phyloP scores from a whole-genome alignment of 1,140 invertebrate species.

The Schlechtendalia chinensis region DNA sequence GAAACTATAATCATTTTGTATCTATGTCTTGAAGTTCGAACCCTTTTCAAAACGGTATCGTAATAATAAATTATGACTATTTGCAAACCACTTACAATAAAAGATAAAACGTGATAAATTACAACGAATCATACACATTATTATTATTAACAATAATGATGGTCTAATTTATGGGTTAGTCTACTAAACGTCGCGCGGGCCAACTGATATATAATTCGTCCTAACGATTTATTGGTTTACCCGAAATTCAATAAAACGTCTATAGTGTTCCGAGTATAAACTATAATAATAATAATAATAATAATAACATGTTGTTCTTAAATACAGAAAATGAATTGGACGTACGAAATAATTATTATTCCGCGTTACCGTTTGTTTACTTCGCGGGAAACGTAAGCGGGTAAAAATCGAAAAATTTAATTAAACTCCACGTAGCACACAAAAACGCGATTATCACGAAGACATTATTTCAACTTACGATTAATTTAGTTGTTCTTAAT shows the following conservation, averaged over 20 bases:
- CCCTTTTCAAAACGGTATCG: background rate
- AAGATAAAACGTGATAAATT: constrained; percentile 18
- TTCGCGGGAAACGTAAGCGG: no score
- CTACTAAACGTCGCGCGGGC: background rate
- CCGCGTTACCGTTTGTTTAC: no score
- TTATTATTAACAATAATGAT: background rate
- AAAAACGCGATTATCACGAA: no score
- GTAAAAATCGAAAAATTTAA: no score
- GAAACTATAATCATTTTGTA: background rate
- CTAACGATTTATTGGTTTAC: constrained; percentile 4
- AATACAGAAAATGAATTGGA: no score
- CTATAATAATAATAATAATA: background rate
- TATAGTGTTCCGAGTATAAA: no score
- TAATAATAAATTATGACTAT: constrained; percentile 7
- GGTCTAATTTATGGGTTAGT: background rate
- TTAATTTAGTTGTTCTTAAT: no score
- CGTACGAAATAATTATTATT: no score
- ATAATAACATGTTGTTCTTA: background rate
- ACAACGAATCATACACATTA: constrained; percentile 4
- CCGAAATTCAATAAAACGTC: constrained; percentile 23
- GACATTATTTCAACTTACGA: no score
- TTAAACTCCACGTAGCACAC: no score
- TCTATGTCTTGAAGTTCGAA: no score
- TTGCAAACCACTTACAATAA: constrained; percentile 10
- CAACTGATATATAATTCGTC: background rate